A percentile compares a stretch with the other conserved stretches of the same genome.
phyloP scores from a whole-genome alignment of 2,113 vertebrate genomes.

The Okapia johnstoni region DNA sequence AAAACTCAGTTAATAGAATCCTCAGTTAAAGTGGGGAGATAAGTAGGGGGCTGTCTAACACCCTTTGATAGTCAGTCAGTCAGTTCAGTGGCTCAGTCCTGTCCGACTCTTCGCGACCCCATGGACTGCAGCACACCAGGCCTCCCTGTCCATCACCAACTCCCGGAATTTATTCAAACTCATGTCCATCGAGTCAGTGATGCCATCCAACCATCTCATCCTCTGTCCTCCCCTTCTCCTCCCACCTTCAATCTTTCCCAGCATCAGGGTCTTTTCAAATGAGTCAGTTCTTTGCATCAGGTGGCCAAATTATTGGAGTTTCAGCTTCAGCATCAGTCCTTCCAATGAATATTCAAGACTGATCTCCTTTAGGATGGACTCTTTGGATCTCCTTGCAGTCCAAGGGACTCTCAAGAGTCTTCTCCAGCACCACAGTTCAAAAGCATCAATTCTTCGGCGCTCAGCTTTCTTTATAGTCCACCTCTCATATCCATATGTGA shows the following conservation, averaged over 20 bases:
- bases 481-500: background rate
- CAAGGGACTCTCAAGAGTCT: background rate
- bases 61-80: background rate
- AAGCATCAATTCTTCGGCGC: accelerated
- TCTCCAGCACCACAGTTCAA: background rate
- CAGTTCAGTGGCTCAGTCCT: accelerated
- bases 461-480: accelerated
- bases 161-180: accelerated
- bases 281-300: accelerated
- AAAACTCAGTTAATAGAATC: background rate
- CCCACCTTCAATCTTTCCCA: background rate
- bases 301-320: background rate
- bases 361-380: accelerated
- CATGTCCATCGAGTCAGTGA: accelerated
- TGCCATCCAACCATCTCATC: background rate
- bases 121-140: accelerated
- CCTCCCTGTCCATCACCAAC: background rate
- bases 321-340: background rate
- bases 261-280: background rate
- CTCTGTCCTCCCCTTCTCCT: accelerated
- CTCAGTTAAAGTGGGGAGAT: background rate
- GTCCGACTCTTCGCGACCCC: accelerated
- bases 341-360: background rate
- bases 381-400: background rate
- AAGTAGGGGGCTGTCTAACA: background rate